Conservation (phyloP, 2,797 vertebrate species). For the Pogonophryne albipinna region DNA sequence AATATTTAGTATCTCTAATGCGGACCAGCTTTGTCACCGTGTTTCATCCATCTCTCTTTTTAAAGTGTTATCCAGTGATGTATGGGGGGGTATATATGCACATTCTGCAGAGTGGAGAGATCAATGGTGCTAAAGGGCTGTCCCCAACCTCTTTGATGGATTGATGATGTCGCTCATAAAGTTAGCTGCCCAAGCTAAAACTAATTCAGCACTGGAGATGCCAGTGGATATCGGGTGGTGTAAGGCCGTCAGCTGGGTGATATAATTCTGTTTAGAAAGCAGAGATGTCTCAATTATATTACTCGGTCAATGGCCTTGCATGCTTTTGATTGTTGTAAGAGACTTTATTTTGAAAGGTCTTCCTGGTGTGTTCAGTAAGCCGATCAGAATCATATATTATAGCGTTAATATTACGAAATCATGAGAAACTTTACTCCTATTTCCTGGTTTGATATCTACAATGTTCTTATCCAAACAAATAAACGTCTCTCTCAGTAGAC, state of each 20-base stretch:
- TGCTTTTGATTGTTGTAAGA: slow-evolving; percentile 19
- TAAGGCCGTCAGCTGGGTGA: not conserved
- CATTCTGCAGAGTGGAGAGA: slow-evolving; percentile 66
- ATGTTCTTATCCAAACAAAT: slow-evolving; percentile 33
- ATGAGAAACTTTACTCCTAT: not conserved
- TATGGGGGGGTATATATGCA: slow-evolving; percentile 66
- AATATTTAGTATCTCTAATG: slow-evolving; percentile 72
- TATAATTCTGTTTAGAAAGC: not conserved
- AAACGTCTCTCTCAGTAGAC: slow-evolving; percentile 2
- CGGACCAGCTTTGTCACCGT: slow-evolving; percentile 52
- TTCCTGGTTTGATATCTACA: slow-evolving; percentile 45
- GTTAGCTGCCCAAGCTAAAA: slow-evolving; percentile 38
- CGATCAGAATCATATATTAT: slow-evolving; percentile 37
- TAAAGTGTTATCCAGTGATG: slow-evolving; percentile 67
- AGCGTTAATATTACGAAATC: slow-evolving; percentile 15
- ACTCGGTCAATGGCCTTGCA: slow-evolving; percentile 4
- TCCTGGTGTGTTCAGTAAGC: slow-evolving; percentile 35
- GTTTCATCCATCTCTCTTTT: slow-evolving; percentile 73
- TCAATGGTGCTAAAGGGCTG: slow-evolving; percentile 71
- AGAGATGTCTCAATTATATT: slow-evolving; percentile 2
- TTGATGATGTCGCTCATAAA: slow-evolving; percentile 67
- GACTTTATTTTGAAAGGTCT: slow-evolving; percentile 37
- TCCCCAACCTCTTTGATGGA: slow-evolving; percentile 59
- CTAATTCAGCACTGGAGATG: slow-evolving; percentile 17
- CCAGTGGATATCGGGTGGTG: not conserved